phyloP scores from a whole-genome alignment of 2,797 vertebrate species.

The Eupleurogrammus muticus region DNA sequence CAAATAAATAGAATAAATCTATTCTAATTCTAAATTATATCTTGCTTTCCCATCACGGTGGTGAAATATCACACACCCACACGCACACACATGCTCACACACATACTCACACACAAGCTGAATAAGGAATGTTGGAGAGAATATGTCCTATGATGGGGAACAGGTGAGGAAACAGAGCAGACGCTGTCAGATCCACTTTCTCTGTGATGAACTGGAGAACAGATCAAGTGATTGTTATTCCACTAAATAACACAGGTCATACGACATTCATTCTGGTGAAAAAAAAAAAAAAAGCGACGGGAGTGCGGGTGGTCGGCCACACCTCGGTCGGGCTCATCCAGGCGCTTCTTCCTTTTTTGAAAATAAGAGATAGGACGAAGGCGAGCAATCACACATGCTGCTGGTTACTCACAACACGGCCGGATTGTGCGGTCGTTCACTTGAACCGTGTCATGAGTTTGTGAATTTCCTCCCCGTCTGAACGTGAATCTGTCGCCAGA shows the following conservation, averaged over 20 bases:
- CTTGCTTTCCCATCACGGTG: not conserved
- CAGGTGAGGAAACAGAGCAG: constrained; percentile 8
- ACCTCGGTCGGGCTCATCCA: constrained; percentile 5
- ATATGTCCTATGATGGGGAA: not conserved
- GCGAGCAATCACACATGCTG: constrained; percentile 11
- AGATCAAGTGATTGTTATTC: not conserved
- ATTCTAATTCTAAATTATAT: not conserved
- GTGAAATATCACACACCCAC: constrained; percentile 6
- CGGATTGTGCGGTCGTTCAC: not conserved
- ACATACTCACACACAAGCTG: constrained; percentile 13
- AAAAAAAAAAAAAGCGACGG: not conserved
- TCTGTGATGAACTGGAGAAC: constrained; percentile 1
- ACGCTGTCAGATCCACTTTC: not conserved
- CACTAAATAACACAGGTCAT: too few species aligned
- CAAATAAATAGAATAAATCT: not conserved
- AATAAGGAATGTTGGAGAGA: constrained; percentile 5
- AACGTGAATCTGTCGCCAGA: constrained; percentile 23
- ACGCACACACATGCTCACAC: constrained; percentile 9
- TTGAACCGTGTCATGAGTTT: constrained; percentile 30
- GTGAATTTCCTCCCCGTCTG: constrained; percentile 25
- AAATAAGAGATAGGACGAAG: not conserved
- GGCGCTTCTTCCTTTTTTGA: not conserved
- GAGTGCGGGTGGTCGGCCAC: constrained; percentile 34
- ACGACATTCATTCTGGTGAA: constrained; percentile 4
- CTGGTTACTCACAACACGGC: constrained; percentile 11